phyloP scores from a whole-genome alignment of 2,888 invertebrate species.

The Gymnocheta viridis region DNA sequence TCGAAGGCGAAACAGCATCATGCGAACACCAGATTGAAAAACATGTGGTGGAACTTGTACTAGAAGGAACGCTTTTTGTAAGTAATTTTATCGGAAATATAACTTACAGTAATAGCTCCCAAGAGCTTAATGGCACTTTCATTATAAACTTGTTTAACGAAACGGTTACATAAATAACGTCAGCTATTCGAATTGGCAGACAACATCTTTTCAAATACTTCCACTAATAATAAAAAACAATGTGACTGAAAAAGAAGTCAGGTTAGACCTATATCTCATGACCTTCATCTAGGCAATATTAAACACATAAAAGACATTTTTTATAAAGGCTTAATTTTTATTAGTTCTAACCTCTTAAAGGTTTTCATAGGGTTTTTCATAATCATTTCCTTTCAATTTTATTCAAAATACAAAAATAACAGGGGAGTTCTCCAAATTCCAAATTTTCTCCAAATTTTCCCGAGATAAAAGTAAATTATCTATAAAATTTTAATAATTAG shows the following conservation, averaged over 20 bases:
- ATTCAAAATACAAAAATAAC: slow-evolving; percentile 6
- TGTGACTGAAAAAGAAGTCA: slow-evolving; percentile 45
- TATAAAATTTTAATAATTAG: too few relatives aligned
- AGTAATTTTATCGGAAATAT: slow-evolving; percentile 52
- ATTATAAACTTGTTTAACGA: slow-evolving; percentile 12
- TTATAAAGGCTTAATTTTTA: not conserved
- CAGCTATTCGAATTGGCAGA: slow-evolving; percentile 62
- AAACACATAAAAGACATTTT: slow-evolving; percentile 4
- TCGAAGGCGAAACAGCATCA: slow-evolving; percentile 51
- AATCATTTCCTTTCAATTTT: not conserved
- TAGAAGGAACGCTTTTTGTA: slow-evolving; percentile 59
- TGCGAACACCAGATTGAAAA: too few relatives aligned
- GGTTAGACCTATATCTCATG: too few relatives aligned
- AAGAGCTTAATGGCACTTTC: slow-evolving; percentile 51
- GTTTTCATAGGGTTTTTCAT: slow-evolving; percentile 20
- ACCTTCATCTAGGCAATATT: slow-evolving; percentile 13
- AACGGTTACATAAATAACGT: slow-evolving; percentile 26
- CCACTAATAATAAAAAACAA: slow-evolving; percentile 43
- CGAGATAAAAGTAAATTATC: too few relatives aligned
- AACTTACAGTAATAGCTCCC: slow-evolving; percentile 33
- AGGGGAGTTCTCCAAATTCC: slow-evolving; percentile 11
- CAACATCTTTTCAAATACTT: slow-evolving; percentile 51
- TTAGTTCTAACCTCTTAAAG: too few relatives aligned
- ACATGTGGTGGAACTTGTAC: slow-evolving; percentile 63
- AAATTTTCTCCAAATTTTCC: too few relatives aligned